Evolutionary conservation across 2,888 invertebrate genomes (phyloP).

Genomic region (Marasmarcha lunaedactyla): DNA sequence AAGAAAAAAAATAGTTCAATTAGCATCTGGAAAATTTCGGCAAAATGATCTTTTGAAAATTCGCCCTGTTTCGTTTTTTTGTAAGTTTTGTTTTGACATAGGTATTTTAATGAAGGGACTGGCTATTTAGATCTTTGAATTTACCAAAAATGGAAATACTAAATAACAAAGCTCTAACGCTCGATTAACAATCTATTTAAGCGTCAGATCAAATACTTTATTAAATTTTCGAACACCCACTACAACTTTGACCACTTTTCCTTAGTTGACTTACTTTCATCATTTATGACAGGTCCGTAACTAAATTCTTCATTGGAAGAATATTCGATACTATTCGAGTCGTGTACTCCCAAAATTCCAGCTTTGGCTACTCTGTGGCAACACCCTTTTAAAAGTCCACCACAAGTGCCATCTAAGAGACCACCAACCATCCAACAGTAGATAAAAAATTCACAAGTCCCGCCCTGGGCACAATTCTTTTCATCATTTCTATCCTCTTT

Average conservation of each 20-base stretch:
- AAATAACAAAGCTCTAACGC: too few relatives aligned
- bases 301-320: conserved; percentile 73
- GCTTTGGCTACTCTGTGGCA: conserved; percentile 83
- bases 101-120: too few relatives aligned
- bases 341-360: conserved; percentile 73
- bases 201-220: too few relatives aligned
- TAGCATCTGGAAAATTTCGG: too few relatives aligned
- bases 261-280: conserved; percentile 76
- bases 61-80: too few relatives aligned
- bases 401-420: conserved; percentile 86
- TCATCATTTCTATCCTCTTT: conserved; percentile 43
- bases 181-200: too few relatives aligned
- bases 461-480: conserved; percentile 76
- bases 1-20: neutral
- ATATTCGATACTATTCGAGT: conserved; percentile 73
- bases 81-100: too few relatives aligned
- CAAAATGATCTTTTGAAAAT: too few relatives aligned
- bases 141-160: too few relatives aligned
- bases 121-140: too few relatives aligned
- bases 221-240: too few relatives aligned
- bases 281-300: conserved; percentile 82
- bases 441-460: conserved; percentile 91
- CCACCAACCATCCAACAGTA: conserved; percentile 93
- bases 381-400: conserved; percentile 86
- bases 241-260: too few relatives aligned